Evolutionary conservation across 2,113 vertebrate species (phyloP), one percentile per base, ranked within the genome.

Genomic region (Malurus cyaneus): DNA sequence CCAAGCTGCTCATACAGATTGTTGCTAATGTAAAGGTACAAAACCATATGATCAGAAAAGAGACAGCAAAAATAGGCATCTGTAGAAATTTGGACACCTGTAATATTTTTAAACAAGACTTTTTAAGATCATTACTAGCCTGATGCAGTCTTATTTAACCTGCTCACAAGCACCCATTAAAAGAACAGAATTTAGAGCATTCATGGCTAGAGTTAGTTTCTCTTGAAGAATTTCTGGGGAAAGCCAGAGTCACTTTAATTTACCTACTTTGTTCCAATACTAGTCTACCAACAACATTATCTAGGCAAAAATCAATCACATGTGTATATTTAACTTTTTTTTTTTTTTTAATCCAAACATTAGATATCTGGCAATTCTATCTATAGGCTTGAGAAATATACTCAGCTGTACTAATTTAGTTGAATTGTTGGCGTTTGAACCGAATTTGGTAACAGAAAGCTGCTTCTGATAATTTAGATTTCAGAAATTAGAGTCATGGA

Each of bases 401-500:
- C 25, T 79, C n/a, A 85, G 8, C 12, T 78, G 9, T 78, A 57
- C 19, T 60, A 34, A 60, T 91, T 84, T 53, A 39, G 52, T 20
- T 50, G 49, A 88, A 34, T 78, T 91, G 50, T 26, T 91, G 70
- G 31, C 61, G 89, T 93, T 94, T 88, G 59, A 92, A 92, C 54
- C 76, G 29, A 88, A 70, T 92, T 88, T 49, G 56, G 54, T 44
- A 69, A 46, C 15, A 72, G 9, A 64, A 69, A 79, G 80, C 62
- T 50, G n/a, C 25, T 65, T 85, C 70, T 36, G 42, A 83, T 78
- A 69, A 89, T 53, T 49, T 26, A 90, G 34, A 72, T 94, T 85
- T 89, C 50, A 74, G 59, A 94, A 94, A 96, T 87, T 92, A 94
- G 81, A 86, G n/a, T 49, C 34, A 47, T 65, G 52, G 85, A 95